Evolutionary conservation across 2,888 invertebrate genomes (phyloP).

Genomic region (Hetaerina titia): DNA sequence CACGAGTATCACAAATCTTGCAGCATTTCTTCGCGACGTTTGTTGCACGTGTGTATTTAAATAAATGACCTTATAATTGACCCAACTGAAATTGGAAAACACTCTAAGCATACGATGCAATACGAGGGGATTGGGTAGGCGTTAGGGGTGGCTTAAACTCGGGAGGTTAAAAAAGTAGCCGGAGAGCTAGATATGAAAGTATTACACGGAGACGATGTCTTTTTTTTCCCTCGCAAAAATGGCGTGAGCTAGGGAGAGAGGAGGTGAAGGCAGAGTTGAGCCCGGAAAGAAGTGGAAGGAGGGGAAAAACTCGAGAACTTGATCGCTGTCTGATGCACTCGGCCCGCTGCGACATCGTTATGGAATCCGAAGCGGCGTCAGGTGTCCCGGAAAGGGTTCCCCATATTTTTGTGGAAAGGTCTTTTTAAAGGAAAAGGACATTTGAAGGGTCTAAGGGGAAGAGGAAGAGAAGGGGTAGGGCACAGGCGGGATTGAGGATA

Average conservation of each 20-base stretch:
- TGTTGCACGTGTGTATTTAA: background rate
- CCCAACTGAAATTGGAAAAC: background rate
- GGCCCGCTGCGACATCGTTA: conserved; percentile 50
- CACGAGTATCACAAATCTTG: background rate
- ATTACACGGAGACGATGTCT: background rate
- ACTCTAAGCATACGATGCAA: background rate
- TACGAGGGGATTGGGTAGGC: background rate
- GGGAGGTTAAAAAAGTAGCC: background rate
- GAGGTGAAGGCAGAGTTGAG: background rate
- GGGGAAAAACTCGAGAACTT: conserved; percentile 36
- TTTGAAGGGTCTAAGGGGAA: background rate
- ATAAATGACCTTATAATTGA: background rate
- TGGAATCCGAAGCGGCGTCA: conserved; percentile 25
- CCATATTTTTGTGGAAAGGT: conserved; percentile 37
- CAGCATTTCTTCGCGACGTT: background rate
- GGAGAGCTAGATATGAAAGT: background rate
- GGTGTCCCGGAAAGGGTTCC: conserved; percentile 52
- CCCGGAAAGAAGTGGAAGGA: background rate
- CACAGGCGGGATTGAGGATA: conserved; percentile 4
- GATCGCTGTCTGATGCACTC: conserved; percentile 60
- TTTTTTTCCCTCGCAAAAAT: background rate
- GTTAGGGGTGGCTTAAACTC: background rate
- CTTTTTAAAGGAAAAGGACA: background rate
- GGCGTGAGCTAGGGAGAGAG: background rate
- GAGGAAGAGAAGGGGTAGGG: background rate